Evolutionary conservation across 2,113 vertebrate genomes (phyloP).

Genomic region (Lamprologus speciosus): DNA sequence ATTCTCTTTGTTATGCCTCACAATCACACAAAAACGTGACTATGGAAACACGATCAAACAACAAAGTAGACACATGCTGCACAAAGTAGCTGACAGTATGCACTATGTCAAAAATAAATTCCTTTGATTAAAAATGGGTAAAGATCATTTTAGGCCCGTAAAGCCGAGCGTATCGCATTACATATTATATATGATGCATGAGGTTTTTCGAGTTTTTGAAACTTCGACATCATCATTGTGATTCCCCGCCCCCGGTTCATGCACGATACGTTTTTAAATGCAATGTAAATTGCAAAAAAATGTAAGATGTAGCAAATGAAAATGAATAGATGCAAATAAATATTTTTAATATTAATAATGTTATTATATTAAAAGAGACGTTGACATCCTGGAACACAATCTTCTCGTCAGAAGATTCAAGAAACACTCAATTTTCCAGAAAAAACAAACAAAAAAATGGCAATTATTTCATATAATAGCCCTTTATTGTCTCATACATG

Average conservation of each 20-base stretch:
- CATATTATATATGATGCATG: not conserved
- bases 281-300: not conserved
- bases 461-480: not conserved
- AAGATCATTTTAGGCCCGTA: not conserved
- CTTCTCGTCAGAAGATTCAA: not conserved
- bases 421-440: not conserved
- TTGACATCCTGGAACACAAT: not conserved
- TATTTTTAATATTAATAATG: not conserved
- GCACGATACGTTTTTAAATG: not conserved
- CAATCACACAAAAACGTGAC: not conserved
- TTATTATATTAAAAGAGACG: not conserved
- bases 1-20: not conserved
- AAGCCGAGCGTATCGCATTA: rapidly evolving
- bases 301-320: not conserved
- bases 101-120: not conserved
- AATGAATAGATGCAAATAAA: rapidly evolving
- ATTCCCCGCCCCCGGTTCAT: not conserved
- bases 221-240: not conserved
- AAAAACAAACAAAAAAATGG: not conserved
- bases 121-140: not conserved
- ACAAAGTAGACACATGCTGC: not conserved
- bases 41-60: not conserved
- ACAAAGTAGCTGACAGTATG: not conserved
- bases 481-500: rapidly evolving
- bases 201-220: not conserved